phyloP scores from a whole-genome alignment of 2,888 invertebrate genomes.

The Tetranychus truncatus region DNA sequence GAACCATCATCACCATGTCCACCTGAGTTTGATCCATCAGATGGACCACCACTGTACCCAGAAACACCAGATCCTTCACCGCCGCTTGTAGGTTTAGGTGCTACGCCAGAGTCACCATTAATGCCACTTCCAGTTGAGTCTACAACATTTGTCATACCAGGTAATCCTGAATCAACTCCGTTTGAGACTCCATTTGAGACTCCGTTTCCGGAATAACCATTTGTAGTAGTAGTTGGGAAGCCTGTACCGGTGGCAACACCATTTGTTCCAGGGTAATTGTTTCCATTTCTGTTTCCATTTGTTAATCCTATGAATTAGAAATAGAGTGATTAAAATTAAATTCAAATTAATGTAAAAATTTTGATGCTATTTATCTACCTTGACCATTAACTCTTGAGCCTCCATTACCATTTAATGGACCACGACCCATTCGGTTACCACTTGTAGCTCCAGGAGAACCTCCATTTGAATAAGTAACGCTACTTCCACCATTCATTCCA shows the following conservation, averaged over 20 bases:
- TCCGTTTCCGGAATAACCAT: not conserved
- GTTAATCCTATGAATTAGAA: not conserved
- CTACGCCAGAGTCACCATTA: not conserved
- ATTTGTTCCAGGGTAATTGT: not conserved
- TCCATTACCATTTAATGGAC: conserved; percentile 3
- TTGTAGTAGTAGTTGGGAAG: not conserved
- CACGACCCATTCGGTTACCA: not conserved
- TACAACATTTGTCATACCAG: not conserved
- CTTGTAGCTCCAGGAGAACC: not conserved
- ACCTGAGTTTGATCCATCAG: not conserved
- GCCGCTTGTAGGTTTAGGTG: not conserved
- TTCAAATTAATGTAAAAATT: no score
- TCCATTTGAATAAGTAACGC: not conserved
- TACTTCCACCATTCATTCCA: not conserved
- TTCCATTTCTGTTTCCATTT: conserved; percentile 7
- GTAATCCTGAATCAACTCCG: not conserved
- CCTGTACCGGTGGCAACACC: not conserved
- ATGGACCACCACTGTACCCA: not conserved
- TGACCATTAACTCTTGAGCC: not conserved
- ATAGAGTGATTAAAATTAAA: not conserved
- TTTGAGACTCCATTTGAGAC: not conserved
- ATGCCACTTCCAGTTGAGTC: not conserved
- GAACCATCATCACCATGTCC: conserved; percentile 9
- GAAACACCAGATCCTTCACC: not conserved
- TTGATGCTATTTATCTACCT: not conserved